These are phyloP conservation scores for Acanthopagrus latus DNA, from an alignment of 2,797 vertebrate species.

Conservation along the genomic window DNA sequence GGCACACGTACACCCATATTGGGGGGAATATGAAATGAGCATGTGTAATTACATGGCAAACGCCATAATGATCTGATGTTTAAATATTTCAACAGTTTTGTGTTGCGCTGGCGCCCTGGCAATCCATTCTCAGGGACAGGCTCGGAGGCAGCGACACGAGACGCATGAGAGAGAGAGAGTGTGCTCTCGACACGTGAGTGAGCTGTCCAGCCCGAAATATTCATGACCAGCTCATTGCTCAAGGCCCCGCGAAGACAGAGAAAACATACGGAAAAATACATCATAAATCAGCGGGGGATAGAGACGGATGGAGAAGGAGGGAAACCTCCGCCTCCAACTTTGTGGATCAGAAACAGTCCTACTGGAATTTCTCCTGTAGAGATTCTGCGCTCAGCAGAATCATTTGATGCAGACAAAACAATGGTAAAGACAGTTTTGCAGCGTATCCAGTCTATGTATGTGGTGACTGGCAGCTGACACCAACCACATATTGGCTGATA, in stretches of 20 bases:
- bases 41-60: slow-evolving; percentile 76
- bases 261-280: slow-evolving; percentile 37
- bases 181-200: slow-evolving; percentile 74
- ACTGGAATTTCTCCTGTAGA: neutral
- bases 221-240: slow-evolving; percentile 64
- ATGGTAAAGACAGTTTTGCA: neutral
- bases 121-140: slow-evolving; percentile 68
- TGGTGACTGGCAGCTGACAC: neutral
- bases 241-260: slow-evolving; percentile 49
- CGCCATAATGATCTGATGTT: slow-evolving; percentile 71
- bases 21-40: slow-evolving; percentile 61
- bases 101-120: slow-evolving; percentile 47
- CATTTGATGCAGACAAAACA: neutral
- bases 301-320: slow-evolving; percentile 30
- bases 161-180: slow-evolving; percentile 34
- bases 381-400: slow-evolving; percentile 1
- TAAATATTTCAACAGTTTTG: slow-evolving; percentile 85
- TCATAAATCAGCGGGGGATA: slow-evolving; percentile 46
- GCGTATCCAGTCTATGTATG: neutral
- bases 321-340: slow-evolving; percentile 7
- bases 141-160: slow-evolving; percentile 66
- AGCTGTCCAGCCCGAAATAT: slow-evolving; percentile 59
- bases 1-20: slow-evolving; percentile 16
- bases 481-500: neutral
- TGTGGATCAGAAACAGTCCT: slow-evolving; percentile 7